A percentile compares a stretch with the other conserved stretches of the same genome.
Conservation (phyloP, 2,888 invertebrate genomes). For the Ferdinandea cuprea region DNA sequence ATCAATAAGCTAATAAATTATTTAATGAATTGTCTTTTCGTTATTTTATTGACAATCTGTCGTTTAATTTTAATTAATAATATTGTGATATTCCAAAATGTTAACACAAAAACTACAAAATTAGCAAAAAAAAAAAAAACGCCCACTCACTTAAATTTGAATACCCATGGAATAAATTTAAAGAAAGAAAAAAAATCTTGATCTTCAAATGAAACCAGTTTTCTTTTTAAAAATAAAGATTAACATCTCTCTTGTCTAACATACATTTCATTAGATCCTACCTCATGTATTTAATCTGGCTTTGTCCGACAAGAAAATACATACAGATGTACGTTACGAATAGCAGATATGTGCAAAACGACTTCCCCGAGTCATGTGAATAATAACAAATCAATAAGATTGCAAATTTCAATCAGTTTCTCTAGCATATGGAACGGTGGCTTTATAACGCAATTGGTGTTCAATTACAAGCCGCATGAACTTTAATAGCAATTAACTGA, state of each 20-base stretch:
- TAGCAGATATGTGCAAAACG: neutral
- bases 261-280: conserved; percentile 16
- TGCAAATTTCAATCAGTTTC: conserved; percentile 13
- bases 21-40: conserved; percentile 22
- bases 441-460: conserved; percentile 2
- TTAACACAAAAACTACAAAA: conserved; percentile 23
- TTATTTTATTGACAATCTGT: conserved; percentile 36
- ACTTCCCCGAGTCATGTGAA: neutral
- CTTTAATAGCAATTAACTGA: conserved; percentile 50
- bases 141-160: conserved; percentile 46
- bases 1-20: conserved; percentile 38
- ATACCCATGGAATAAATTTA: conserved; percentile 45
- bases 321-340: too few species aligned
- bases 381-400: conserved; percentile 20
- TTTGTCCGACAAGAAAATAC: neutral
- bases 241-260: conserved; percentile 32
- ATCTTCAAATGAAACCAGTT: conserved; percentile 34
- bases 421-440: neutral
- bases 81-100: conserved; percentile 18
- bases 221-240: conserved; percentile 33
- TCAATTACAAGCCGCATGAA: conserved; percentile 39
- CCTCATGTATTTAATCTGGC: conserved; percentile 6
- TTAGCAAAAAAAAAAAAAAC: conserved; percentile 16
- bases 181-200: conserved; percentile 30
- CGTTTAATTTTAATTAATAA: conserved; percentile 50